Evolutionary conservation across 1,140 invertebrate species (phyloP).

Genomic region (Caenorhabditis remanei): DNA sequence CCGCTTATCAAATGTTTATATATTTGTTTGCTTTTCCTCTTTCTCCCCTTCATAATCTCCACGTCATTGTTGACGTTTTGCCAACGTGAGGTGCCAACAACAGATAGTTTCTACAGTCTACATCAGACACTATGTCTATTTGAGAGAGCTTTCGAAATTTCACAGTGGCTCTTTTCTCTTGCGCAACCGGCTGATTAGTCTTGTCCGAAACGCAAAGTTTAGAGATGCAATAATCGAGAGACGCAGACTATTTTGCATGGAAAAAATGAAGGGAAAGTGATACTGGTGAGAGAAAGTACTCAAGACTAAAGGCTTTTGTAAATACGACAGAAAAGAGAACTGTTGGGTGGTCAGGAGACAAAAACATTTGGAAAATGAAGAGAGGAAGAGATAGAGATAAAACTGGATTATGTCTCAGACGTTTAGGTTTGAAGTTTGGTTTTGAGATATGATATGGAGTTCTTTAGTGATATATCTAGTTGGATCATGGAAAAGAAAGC

Average conservation of each 20-base stretch:
- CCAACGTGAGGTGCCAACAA: constrained; percentile 10
- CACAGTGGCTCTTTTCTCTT: background rate
- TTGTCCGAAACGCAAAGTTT: constrained; percentile 38
- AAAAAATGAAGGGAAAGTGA: background rate
- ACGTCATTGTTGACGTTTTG: background rate
- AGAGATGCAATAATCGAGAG: constrained; percentile 31
- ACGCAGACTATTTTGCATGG: background rate
- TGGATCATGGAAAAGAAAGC: background rate
- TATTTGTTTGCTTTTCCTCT: constrained; percentile 16
- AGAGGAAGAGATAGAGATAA: background rate
- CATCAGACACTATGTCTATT: background rate
- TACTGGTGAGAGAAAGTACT: constrained; percentile 6
- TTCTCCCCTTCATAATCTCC: background rate
- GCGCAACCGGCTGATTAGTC: constrained; percentile 20
- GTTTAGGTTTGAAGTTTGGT: background rate
- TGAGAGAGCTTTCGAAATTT: background rate
- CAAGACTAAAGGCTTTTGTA: constrained; percentile 17
- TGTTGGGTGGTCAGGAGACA: constrained; percentile 10
- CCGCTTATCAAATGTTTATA: background rate
- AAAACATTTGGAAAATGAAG: constrained; percentile 17
- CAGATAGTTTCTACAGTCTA: no score
- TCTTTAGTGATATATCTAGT: background rate
- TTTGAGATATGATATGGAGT: constrained; percentile 15
- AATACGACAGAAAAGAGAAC: background rate
- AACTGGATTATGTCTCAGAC: background rate